These are phyloP conservation scores for Hippopotamyrus pictus DNA, from an alignment of 2,797 vertebrate genomes.

Conservation along the genomic window DNA sequence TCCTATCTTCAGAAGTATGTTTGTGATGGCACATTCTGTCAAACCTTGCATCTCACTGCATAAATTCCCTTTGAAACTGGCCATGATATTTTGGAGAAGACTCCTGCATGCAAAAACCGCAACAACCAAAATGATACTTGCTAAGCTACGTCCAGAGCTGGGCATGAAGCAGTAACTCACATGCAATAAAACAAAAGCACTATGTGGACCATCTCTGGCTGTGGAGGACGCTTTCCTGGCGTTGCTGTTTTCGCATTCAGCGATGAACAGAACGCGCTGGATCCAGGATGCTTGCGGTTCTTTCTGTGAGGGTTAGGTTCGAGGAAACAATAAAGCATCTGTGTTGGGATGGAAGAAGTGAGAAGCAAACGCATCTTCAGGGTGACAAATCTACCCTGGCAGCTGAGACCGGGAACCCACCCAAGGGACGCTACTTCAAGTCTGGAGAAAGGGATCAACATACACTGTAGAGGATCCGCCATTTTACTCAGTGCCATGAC, in stretches of 20 bases:
- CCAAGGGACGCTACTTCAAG: not conserved
- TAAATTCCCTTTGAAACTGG: not conserved
- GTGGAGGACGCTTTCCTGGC: not conserved
- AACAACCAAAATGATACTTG: not conserved
- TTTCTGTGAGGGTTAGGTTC: not conserved
- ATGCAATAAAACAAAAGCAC: not conserved
- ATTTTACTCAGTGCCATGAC: not conserved
- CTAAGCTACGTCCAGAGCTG: not conserved
- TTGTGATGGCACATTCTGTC: not conserved
- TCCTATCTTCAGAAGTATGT: not conserved
- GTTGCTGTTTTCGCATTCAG: not conserved
- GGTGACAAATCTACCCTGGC: conserved; percentile 1
- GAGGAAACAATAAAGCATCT: not conserved
- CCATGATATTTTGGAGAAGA: not conserved
- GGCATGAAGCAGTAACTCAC: not conserved
- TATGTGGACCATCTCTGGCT: not conserved
- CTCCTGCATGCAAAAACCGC: not conserved
- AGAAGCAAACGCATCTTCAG: not conserved
- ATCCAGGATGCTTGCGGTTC: not conserved
- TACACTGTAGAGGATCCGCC: not conserved
- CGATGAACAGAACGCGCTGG: not conserved
- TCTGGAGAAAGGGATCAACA: not conserved
- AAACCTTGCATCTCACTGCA: not conserved
- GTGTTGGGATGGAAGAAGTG: not conserved
- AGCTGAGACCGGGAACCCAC: not conserved